Evolutionary conservation across 2,113 vertebrate genomes (phyloP).

Genomic region (Smithornis capensis): DNA sequence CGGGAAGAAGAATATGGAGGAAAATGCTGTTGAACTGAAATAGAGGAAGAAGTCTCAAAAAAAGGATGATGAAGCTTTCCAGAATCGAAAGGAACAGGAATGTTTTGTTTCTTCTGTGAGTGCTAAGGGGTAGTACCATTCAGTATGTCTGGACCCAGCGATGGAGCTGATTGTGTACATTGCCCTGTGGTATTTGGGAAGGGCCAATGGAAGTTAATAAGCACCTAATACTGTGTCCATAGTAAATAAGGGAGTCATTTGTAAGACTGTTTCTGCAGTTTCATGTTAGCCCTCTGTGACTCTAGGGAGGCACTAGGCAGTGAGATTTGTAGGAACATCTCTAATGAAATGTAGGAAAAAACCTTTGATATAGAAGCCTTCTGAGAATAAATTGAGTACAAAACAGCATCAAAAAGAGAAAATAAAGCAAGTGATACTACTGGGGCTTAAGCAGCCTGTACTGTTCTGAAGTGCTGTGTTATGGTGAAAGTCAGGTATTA

Average conservation of each 20-base stretch:
- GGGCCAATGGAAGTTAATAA: not conserved
- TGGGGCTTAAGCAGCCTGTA: not conserved
- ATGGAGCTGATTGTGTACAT: not conserved
- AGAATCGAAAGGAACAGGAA: not conserved
- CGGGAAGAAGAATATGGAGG: not conserved
- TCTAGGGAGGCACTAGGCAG: not conserved
- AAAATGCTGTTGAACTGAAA: not conserved
- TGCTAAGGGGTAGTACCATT: not conserved
- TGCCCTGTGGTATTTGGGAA: not conserved
- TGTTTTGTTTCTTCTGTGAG: not conserved
- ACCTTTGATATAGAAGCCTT: not conserved
- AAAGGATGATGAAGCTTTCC: not conserved
- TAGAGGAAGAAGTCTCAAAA: not conserved
- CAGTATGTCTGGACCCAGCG: not conserved
- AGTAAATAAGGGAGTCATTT: not conserved
- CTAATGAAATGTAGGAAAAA: not conserved
- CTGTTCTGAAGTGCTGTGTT: not conserved
- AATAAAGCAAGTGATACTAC: not conserved
- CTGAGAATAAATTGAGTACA: not conserved
- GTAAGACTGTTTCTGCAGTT: not conserved
- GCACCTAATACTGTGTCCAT: not conserved
- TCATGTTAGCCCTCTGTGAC: not conserved
- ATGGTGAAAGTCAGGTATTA: not conserved
- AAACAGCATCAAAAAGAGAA: not conserved
- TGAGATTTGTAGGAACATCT: not conserved